A percentile compares a stretch with the other conserved stretches of the same genome.
Conservation (phyloP, 2,113 vertebrate species). For the Opisthocomus hoazin region DNA sequence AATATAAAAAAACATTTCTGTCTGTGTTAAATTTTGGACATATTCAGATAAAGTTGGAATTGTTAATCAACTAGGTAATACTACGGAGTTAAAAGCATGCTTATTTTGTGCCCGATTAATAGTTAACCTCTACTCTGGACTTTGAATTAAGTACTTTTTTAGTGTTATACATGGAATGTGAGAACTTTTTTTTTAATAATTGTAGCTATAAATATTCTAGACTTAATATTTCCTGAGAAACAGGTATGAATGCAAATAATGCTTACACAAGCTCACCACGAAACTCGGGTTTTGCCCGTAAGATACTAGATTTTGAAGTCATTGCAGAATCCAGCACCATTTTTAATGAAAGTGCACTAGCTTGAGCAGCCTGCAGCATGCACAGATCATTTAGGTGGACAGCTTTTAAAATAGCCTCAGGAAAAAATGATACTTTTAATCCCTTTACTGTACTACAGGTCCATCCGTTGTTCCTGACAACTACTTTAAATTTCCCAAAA, state of each 20-base stretch:
- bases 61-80: background rate
- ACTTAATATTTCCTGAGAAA: background rate
- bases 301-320: background rate
- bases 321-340: background rate
- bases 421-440: background rate
- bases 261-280: background rate
- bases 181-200: background rate
- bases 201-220: background rate
- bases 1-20: background rate
- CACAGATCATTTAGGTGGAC: background rate
- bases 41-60: background rate
- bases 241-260: background rate
- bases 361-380: background rate
- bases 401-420: background rate
- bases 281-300: background rate
- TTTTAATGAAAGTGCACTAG: background rate
- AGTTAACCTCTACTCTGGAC: background rate
- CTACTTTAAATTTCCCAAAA: background rate
- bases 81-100: background rate
- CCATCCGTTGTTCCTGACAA: background rate
- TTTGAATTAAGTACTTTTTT: background rate
- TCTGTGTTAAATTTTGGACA: background rate
- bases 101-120: background rate
- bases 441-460: background rate
- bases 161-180: background rate